Conservation (phyloP, 2,888 invertebrate species). For the Trilocha varians region DNA sequence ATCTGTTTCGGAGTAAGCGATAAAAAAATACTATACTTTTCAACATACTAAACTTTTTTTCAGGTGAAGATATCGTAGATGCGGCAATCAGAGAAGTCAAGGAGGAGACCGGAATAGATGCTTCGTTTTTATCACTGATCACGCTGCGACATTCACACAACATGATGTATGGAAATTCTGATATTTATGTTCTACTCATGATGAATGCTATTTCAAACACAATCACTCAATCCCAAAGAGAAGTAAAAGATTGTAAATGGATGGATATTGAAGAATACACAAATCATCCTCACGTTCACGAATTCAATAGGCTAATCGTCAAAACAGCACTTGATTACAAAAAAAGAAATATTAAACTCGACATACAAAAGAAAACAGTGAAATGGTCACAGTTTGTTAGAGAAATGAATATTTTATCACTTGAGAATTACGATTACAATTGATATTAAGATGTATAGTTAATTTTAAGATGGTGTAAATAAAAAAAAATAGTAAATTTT, state of each 20-base stretch:
- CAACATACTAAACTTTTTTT: too few species aligned
- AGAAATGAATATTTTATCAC: conserved; percentile 43
- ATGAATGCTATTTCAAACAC: conserved; percentile 77
- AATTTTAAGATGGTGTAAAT: background rate
- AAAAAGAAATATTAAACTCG: conserved; percentile 72
- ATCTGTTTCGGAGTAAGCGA: too few species aligned
- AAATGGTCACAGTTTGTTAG: conserved; percentile 44
- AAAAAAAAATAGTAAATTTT: background rate
- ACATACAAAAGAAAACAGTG: conserved; percentile 65
- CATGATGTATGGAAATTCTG: conserved; percentile 86
- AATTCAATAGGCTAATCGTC: conserved; percentile 79
- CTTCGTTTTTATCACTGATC: conserved; percentile 82
- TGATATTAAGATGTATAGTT: background rate
- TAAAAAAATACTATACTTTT: too few species aligned
- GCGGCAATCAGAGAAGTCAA: conserved; percentile 89
- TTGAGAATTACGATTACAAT: conserved; percentile 29
- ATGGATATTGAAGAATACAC: conserved; percentile 84
- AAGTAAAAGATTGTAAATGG: conserved; percentile 86
- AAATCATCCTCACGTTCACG: conserved; percentile 79
- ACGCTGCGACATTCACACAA: conserved; percentile 85
- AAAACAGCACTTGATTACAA: conserved; percentile 77
- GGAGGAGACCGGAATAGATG: conserved; percentile 90
- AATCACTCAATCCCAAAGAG: conserved; percentile 79
- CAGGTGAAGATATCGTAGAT: conserved; percentile 86
- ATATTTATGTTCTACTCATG: conserved; percentile 86